phyloP scores from a whole-genome alignment of 2,888 invertebrate genomes.

The Perithous albicinctus region DNA sequence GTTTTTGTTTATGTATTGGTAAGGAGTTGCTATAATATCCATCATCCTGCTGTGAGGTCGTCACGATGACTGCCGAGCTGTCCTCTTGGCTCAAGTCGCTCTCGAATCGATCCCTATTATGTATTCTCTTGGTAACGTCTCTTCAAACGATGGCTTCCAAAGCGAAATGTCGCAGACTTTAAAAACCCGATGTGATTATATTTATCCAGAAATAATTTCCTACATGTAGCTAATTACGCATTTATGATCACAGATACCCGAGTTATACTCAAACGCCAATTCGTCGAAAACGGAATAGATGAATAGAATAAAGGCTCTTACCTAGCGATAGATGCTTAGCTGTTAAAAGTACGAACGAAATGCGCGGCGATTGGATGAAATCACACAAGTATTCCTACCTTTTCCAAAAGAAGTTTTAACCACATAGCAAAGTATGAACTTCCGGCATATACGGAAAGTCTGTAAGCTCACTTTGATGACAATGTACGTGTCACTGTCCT shows the following conservation, averaged over 20 bases:
- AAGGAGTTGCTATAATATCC: slow-evolving; percentile 63
- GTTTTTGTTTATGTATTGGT: slow-evolving; percentile 62
- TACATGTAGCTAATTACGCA: slow-evolving; percentile 49
- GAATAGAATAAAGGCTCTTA: not conserved
- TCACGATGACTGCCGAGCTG: slow-evolving; percentile 39
- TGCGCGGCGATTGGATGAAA: not conserved
- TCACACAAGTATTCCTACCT: not conserved
- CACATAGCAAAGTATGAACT: slow-evolving; percentile 60
- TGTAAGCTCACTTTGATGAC: no score
- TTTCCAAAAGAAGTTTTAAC: not conserved
- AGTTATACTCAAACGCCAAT: not conserved
- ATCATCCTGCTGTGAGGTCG: slow-evolving; percentile 41
- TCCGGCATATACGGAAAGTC: no score
- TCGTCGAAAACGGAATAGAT: not conserved
- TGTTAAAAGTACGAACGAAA: not conserved
- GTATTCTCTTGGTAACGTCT: slow-evolving; percentile 60
- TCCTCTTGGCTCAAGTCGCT: not conserved
- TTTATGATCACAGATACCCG: slow-evolving; percentile 47
- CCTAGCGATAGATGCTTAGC: not conserved
- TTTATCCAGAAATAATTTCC: slow-evolving; percentile 29
- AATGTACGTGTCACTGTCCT: no score
- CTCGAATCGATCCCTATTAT: slow-evolving; percentile 64
- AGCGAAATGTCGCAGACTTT: not conserved
- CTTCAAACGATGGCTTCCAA: not conserved
- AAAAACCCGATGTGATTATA: not conserved